Base-by-base conservation (phyloP, 2,888 invertebrate genomes). In the Hartigia nigra region DNA sequence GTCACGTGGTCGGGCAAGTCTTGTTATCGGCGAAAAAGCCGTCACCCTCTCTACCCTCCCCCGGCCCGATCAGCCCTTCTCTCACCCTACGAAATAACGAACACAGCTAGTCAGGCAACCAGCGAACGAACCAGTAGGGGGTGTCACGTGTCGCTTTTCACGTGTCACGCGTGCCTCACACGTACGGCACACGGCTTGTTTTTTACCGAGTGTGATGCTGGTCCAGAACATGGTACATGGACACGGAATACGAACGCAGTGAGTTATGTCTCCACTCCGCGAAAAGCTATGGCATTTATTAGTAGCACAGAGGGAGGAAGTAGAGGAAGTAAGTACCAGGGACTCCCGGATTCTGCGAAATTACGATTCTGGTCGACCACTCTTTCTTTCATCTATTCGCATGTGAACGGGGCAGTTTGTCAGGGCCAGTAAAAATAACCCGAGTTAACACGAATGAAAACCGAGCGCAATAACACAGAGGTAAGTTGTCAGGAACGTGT, bases 221-320 rank as follows among this genome's bases (percentile, higher is more conserved):
- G 36, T 80, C 77, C 74, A 72, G 72, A 70, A 31, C 74, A 55
- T 55, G 70, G 31, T 75, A 35, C 78, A 76, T 75, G 78, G 74
- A 75, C 69, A 31, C 36, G 37, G 72, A 70, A 35, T 72, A 74
- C 78, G 74, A 69, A 70, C 75, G 34, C 76, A 77, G 76, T 87
- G 86, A 88, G 84, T 87, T 87, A 86, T 87, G 82, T 82, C 78
- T 80, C 77, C 81, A 82, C 80, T 80, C 79, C 80, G 72, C 76
- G 81, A 84, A 83, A 82, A 79, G 84, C 84, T 79, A 81, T 83
- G 83, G 86, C 84, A 84, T 88, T 88, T 87, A 87, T 88, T 84
- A 84, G 84, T 82, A 76, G 55, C 23, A 55, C 55, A 55, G 55
- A 55, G 55, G 55, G 72, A 78, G 74, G 77, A 78, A 81, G 83